Evolutionary conservation across 2,888 invertebrate genomes (phyloP), one percentile per base, ranked within the genome.

Genomic region (Resseliella maxima): DNA sequence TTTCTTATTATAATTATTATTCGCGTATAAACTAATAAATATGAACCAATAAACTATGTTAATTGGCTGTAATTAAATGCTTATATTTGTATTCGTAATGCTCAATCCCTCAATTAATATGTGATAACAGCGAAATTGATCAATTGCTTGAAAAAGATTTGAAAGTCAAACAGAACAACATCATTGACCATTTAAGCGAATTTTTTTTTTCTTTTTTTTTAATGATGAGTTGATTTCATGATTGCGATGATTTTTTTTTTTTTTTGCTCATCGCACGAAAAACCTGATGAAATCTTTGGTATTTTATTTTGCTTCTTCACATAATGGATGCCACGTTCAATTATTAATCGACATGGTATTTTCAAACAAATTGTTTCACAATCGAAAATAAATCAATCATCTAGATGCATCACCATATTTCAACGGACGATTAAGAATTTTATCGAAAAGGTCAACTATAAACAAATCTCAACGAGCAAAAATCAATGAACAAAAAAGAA

Each of bases 41-140:
- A n/a, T n/a, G n/a, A 12, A 59, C 24, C 27, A n/a, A 59, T 59
- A 59, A 59, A n/a, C 59, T 59, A 59, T 59, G 59, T 18, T 59
- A 59, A 59, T 59, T 59, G 18, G 27, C 2, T 12, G 59, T 59
- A 27, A 59, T 59, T 59, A 59, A 59, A 59, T 59, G 59, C 59
- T 50, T 50, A 8, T n/a, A 59, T 59, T 24, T 21, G 18, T 50
- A 50, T 50, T 50, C 27, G 15, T 59, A 5, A 8, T 59, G 24
- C 27, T 59, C 59, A 59, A 59, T 59, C 5, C 27, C 59, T 5
- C 24, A 59, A 59, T 59, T 59, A 59, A 59, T 59, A 24, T 12
- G 59, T 59, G 59, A 59, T 59, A 59, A 59, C 59, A 59, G 59
- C 3, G 24, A 59, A 59, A 59, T 59, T 59, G 27, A 24, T 59